These are phyloP conservation scores for Brienomyrus brachyistius DNA, from an alignment of 2,113 vertebrate genomes.

Conservation along the genomic window DNA sequence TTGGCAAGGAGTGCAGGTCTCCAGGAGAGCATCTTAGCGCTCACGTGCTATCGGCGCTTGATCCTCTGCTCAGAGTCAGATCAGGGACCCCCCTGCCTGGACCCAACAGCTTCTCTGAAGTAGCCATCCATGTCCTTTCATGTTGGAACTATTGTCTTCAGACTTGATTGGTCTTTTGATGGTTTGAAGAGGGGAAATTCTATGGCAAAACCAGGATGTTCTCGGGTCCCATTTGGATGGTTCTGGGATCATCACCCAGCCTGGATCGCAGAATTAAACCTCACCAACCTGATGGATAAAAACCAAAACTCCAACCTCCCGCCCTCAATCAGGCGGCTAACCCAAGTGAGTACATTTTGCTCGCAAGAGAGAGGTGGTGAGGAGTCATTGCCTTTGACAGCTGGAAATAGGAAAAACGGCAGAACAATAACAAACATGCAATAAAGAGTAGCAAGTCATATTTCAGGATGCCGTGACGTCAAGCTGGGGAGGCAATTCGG, in stretches of 20 bases:
- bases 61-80: background rate
- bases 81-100: background rate
- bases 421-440: background rate
- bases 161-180: background rate
- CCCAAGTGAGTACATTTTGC: background rate
- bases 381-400: background rate
- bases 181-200: background rate
- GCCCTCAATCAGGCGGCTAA: background rate
- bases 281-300: background rate
- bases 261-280: background rate
- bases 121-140: background rate
- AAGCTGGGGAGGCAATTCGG: background rate
- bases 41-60: background rate
- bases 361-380: too few relatives aligned
- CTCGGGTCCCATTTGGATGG: background rate
- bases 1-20: too few relatives aligned
- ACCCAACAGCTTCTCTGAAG: background rate
- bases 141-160: background rate
- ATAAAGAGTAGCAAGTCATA: background rate
- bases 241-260: background rate
- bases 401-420: background rate
- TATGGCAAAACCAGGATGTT: background rate
- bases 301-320: background rate
- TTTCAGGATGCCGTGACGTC: background rate
- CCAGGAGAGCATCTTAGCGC: background rate